Base-by-base conservation (phyloP, 2,797 vertebrate species). In the Sebastolobus altivelis region DNA sequence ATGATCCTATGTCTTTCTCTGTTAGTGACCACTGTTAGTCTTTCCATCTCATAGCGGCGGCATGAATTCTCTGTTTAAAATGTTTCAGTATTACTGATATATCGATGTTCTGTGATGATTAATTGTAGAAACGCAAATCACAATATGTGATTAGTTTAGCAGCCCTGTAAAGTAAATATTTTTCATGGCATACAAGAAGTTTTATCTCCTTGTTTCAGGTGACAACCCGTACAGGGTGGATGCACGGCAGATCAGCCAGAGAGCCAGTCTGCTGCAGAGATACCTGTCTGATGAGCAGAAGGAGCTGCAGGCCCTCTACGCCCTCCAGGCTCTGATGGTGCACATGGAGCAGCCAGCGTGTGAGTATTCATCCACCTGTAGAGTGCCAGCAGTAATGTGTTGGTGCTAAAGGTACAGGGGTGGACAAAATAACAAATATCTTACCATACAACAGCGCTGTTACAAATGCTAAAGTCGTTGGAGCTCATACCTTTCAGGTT, bases 301-400 rank as follows among this genome's bases (percentile, higher is more conserved):
- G 83, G 98, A 99, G 93, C 96, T 99, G 49, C 98, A 99, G 94
- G 99, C 98, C 0, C 97, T 99, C 60, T 99, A 99, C 0, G 98
- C 98, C 83, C 95, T 99, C 72, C 99, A 99, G 91, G 97, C 97
- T 76, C 97, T 99, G 78, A 97, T 99, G 95, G 97, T 99, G 88
- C 97, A 97, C 90, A 95, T 99, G 96, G 98, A 99, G 86, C 99
- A 99, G 92, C 99, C 98, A 70, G 95, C 98, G 63, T 98, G 99
- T 99, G 95, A 97, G 98, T 98, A 1, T 12, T 22, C 1, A 25
- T 82, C 25, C 31, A 7, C 8, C 16, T 31, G n/a, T 8, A 10
- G 31, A 16, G 52, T 9, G 9, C 1, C 6, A 27, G n/a, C 10
- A 40, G 56, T 56, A 27, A 27, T 18, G 18, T 58, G 66, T 25